These are phyloP conservation scores for Nymphalis c-album DNA, from an alignment of 2,888 invertebrate species.

Conservation along the genomic window DNA sequence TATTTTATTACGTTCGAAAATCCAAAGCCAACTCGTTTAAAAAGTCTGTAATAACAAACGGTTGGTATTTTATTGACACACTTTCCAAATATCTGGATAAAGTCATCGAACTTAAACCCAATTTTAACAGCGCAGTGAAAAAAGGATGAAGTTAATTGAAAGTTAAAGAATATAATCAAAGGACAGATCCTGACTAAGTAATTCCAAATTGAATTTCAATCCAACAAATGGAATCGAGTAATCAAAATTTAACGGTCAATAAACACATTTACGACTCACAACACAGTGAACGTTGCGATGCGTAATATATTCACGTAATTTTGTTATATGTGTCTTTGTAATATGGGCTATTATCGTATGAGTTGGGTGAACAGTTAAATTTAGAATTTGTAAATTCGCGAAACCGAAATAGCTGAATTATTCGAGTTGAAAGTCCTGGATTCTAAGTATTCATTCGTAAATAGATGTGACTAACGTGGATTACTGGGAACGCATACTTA, in stretches of 20 bases:
- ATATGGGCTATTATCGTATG: constrained; percentile 15
- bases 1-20: too few species aligned
- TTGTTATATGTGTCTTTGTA: not conserved
- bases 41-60: too few species aligned
- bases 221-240: constrained; percentile 15
- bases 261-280: constrained; percentile 17
- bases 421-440: constrained; percentile 13
- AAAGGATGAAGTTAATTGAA: not conserved
- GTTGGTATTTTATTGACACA: too few species aligned
- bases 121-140: not conserved
- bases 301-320: constrained; percentile 14
- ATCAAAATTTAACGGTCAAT: constrained; percentile 23
- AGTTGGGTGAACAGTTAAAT: constrained; percentile 15
- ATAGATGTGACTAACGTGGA: not conserved
- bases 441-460: constrained; percentile 16
- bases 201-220: constrained; percentile 4
- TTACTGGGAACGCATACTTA: too few species aligned
- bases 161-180: not conserved
- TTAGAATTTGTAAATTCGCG: constrained; percentile 15
- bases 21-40: too few species aligned
- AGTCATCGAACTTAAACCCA: not conserved
- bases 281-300: not conserved
- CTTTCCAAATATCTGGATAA: too few species aligned
- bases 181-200: not conserved
- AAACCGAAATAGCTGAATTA: constrained; percentile 14